phyloP scores from a whole-genome alignment of 2,113 vertebrate genomes.

The Bujurquina vittata region DNA sequence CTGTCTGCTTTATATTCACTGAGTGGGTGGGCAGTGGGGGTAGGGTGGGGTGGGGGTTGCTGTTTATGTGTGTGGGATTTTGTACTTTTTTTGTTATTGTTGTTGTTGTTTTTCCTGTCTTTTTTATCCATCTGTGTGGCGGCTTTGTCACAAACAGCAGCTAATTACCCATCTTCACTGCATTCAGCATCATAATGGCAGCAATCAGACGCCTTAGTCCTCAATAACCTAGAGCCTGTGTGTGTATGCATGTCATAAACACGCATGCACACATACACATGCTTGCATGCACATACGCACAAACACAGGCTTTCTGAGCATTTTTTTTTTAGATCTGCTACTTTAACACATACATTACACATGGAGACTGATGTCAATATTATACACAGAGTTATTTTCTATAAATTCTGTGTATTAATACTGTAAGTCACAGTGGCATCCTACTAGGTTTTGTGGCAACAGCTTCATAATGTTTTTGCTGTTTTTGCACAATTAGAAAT shows the following conservation, averaged over 20 bases:
- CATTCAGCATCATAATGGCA: slow-evolving; percentile 52
- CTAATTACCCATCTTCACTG: slow-evolving; percentile 55
- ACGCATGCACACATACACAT: not conserved
- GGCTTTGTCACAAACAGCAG: slow-evolving; percentile 36
- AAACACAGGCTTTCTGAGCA: not conserved
- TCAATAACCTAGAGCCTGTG: slow-evolving; percentile 2
- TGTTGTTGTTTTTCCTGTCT: not conserved
- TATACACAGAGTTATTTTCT: not conserved
- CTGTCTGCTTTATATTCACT: not conserved
- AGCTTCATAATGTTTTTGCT: not conserved
- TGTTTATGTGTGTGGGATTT: not conserved
- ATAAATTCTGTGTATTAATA: not conserved
- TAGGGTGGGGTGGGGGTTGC: not conserved
- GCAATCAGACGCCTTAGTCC: slow-evolving; percentile 47
- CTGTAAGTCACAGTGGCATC: not conserved
- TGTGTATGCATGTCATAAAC: not conserved
- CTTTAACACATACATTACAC: not conserved
- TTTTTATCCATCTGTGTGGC: not conserved
- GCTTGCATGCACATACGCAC: not conserved
- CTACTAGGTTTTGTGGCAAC: not conserved
- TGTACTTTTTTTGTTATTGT: not conserved
- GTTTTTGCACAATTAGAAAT: too few relatives aligned
- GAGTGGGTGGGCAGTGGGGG: not conserved
- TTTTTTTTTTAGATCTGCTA: not conserved
- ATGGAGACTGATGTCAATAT: not conserved